Evolutionary conservation across 2,113 vertebrate genomes (phyloP), one percentile per base, ranked within the genome.

Genomic region (Podiceps cristatus): DNA sequence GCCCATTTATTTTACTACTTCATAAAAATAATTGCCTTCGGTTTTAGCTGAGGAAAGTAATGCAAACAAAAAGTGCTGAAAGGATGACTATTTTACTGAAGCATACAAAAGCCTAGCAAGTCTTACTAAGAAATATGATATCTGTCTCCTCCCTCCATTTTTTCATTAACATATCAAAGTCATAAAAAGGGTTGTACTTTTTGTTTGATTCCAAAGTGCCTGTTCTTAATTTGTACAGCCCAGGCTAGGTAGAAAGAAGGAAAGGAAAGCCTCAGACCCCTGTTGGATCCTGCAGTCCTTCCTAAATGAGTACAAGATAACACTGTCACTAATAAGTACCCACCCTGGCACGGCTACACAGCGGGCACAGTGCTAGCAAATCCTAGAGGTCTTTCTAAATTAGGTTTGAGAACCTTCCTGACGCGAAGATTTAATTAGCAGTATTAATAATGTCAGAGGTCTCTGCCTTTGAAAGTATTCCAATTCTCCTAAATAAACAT

Each of bases 341-440:
- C 72, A 83, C 18, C 77, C 77, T 62, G 85, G 58, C 69, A n/a
- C 45, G 42, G 81, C 50, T 25, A 40, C 77, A 50, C 58, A 72
- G 81, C 1, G 0, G 53, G 77, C 53, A 60, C 18, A 31, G 63
- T 0, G 11, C 59, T 67, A 58, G 63, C 37, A 86, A 69, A 80
- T 80, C 88, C 82, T 69, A 42, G 37, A 91, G 24, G 20, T 60
- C 59, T 29, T 90, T 74, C 92, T 71, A 88, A 92, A 95, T 59
- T 60, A 74, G n/a, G 27, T 59, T 53, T 76, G 42, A 84, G 73
- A 69, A 77, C 29, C 33, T 62, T 86, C 40, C 49, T 82, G 77
- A 81, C 49, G 87, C 35, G 35, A 86, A 77, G 53, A 94, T 68
- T 81, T 88, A 92, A 86, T 90, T 94, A 88, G 35, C 24, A 59